These are phyloP conservation scores for Allobates femoralis DNA, from an alignment of 2,797 vertebrate genomes.

Conservation along the genomic window DNA sequence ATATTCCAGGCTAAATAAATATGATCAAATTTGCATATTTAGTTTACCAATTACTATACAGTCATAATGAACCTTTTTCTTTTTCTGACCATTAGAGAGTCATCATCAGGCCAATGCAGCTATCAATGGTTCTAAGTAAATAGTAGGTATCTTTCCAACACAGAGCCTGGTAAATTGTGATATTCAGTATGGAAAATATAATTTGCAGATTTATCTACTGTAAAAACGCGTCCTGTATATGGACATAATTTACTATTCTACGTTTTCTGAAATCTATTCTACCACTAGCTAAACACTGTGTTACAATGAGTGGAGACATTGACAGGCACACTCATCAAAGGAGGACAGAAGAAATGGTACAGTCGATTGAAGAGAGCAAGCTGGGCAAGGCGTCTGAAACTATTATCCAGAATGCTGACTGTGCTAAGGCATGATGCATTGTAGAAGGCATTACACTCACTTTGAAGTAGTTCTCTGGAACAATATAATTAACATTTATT, in stretches of 20 bases:
- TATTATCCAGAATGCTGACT: neutral
- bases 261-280: neutral
- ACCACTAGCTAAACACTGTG: neutral
- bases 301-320: neutral
- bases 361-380: too few relatives aligned
- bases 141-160: neutral
- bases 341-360: neutral
- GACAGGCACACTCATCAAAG: neutral
- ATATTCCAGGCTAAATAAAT: too few relatives aligned
- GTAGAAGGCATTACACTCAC: neutral
- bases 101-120: neutral
- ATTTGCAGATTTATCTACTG: neutral
- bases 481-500: conserved; percentile 6
- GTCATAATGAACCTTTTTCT: too few relatives aligned
- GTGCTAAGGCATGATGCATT: neutral
- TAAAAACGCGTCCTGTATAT: neutral
- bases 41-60: too few relatives aligned
- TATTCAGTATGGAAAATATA: neutral
- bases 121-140: neutral
- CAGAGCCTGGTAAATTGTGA: neutral
- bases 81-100: neutral
- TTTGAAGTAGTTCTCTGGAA: neutral
- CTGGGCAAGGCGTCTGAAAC: neutral
- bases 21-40: too few relatives aligned
- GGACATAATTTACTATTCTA: neutral